Conservation (phyloP, 2,113 vertebrate species). For the Accipiter virgatus region DNA sequence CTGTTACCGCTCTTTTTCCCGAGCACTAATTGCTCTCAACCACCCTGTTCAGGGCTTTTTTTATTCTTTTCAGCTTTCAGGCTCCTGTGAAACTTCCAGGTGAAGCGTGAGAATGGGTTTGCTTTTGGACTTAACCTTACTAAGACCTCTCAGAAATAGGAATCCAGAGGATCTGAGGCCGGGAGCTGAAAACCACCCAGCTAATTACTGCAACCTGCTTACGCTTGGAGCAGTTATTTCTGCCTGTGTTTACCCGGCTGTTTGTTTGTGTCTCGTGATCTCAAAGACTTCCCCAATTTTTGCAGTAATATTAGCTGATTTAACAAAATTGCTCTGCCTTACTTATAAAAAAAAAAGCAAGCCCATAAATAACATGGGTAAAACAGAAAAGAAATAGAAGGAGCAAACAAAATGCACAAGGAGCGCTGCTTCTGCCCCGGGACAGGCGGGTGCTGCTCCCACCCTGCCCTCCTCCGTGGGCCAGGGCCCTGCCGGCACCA, state of each 20-base stretch:
- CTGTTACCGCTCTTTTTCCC: accelerated
- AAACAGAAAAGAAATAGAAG: not conserved
- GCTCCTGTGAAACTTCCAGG: not conserved
- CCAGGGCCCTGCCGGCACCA: not conserved
- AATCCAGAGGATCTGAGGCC: accelerated
- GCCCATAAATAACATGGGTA: not conserved
- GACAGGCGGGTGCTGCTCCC: not conserved
- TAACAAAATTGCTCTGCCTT: not conserved
- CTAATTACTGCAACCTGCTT: not conserved
- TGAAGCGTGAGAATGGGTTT: not conserved
- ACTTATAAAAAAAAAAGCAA: not conserved
- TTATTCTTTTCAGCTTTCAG: not conserved
- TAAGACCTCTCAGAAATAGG: not conserved
- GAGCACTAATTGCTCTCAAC: not conserved
- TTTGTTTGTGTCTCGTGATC: not conserved
- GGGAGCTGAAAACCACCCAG: not conserved
- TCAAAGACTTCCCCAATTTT: not conserved
- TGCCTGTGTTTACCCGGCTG: not conserved
- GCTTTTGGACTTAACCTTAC: not conserved
- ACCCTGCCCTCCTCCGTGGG: not conserved
- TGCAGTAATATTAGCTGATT: not conserved
- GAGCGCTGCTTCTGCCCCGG: not conserved
- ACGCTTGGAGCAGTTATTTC: not conserved
- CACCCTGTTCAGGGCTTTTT: not conserved
- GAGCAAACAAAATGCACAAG: not conserved